Evolutionary conservation across 2,113 vertebrate species (phyloP), one percentile per base, ranked within the genome.

Genomic region (Gnathonemus echidnorhynchus): DNA sequence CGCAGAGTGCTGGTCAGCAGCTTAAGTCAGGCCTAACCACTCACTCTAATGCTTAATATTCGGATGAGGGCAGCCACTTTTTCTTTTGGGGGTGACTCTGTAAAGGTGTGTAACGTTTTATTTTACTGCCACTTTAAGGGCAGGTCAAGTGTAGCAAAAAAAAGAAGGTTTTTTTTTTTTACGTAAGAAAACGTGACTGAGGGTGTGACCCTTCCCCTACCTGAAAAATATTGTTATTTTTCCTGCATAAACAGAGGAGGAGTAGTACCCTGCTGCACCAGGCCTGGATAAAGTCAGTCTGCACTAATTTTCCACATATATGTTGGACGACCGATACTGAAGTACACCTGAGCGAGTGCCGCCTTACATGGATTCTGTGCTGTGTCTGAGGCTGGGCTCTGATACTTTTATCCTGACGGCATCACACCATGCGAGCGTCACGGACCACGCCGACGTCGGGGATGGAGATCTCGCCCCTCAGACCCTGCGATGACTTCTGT

Each of bases 401-500:
- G 21, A 56, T 7, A 21, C 19, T 6, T 56, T 56, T 7, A 56
- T 56, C 53, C 53, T 56, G 53, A 24, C 19, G 21, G 19, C 19
- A 7, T 24, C 7, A 58, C 56, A 24, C 21, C 56, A 58, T 58
- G 56, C 6, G 1, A 58, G 56, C 7, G 56, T 24, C 19, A 2
- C 21, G 24, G 8, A 62, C 58, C 58, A 66, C 24, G 24, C 21
- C 8, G 7, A 96, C 96, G 96, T 91, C 93, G 8, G 92, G 91
- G 91, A 96, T 98, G 90, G 97, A 98, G 90, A 94, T 99, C 91
- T 94, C 97, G 0, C 97, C 97, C 52, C 92, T 98, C 10, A 93
- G 98, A 90, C 90, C 96, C 62, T 98, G 97, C 98, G 97, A 96
- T 31, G 98, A 99, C 74, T 99, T 98, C 92, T 97, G 97, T 42